Evolutionary conservation across 2,797 vertebrate genomes (phyloP).

Genomic region (Aplochiton taeniatus): DNA sequence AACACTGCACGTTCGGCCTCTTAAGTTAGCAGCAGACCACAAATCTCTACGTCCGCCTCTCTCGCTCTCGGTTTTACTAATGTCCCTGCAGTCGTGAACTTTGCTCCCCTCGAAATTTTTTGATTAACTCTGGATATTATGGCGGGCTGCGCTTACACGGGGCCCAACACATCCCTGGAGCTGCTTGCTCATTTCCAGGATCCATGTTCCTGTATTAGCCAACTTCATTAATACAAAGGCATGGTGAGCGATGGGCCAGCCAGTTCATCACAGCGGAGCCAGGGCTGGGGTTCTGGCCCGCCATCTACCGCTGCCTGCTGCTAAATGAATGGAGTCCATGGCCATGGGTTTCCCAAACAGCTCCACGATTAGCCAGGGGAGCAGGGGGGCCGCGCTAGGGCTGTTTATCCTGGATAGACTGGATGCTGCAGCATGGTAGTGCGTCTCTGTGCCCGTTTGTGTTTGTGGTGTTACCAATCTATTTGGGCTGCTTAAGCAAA

Average conservation of each 20-base stretch:
- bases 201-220: slow-evolving; percentile 51
- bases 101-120: slow-evolving; percentile 40
- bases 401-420: slow-evolving; percentile 28
- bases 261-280: slow-evolving; percentile 57
- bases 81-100: slow-evolving; percentile 34
- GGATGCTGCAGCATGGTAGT: not conserved
- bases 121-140: slow-evolving; percentile 58
- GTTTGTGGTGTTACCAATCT: not conserved
- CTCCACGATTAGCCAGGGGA: slow-evolving; percentile 24
- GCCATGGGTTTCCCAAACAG: too few relatives aligned
- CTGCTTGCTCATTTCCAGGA: slow-evolving; percentile 46
- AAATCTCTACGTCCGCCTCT: not conserved
- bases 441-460: slow-evolving; percentile 8
- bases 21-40: too few relatives aligned
- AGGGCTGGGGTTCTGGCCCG: not conserved
- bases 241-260: slow-evolving; percentile 34
- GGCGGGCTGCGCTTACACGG: slow-evolving; percentile 31
- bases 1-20: too few relatives aligned
- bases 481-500: too few relatives aligned
- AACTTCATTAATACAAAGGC: slow-evolving; percentile 68
- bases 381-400: not conserved
- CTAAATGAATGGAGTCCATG: too few relatives aligned
- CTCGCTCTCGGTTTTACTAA: slow-evolving; percentile 3
- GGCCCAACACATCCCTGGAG: slow-evolving; percentile 55
- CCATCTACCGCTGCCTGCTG: too few relatives aligned